A percentile compares a stretch with the other conserved stretches of the same genome.
These are phyloP conservation scores for Drosophila yakuba DNA, from an alignment of 1,140 invertebrate genomes.

Conservation along the genomic window DNA sequence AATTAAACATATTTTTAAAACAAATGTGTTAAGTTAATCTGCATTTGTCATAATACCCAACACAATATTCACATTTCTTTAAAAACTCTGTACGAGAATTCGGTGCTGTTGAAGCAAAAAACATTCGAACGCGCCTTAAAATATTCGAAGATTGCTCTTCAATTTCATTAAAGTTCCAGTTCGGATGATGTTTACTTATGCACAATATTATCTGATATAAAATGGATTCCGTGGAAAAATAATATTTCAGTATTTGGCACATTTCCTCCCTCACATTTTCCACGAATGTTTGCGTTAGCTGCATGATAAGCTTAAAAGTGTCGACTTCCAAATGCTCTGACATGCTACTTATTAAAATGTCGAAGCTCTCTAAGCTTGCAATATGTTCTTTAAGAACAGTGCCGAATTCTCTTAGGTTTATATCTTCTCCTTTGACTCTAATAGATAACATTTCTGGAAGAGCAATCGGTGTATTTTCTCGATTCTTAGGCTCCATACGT, in stretches of 20 bases:
- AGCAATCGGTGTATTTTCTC: background rate
- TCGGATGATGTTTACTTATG: slow-evolving; percentile 3
- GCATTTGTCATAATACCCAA: slow-evolving; percentile 4
- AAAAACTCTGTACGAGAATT: background rate
- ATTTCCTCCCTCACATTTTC: slow-evolving; percentile 8
- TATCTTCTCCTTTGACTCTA: background rate
- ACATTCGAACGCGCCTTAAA: slow-evolving; percentile 14
- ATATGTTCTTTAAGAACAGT: slow-evolving; percentile 1
- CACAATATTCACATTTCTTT: slow-evolving; percentile 11
- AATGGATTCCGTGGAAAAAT: slow-evolving; percentile 15
- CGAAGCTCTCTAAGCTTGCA: background rate
- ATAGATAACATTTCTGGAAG: background rate
- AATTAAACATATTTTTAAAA: too few species aligned
- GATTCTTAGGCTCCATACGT: background rate
- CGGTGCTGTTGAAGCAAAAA: background rate
- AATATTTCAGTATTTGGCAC: slow-evolving; percentile 3
- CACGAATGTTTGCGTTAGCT: slow-evolving; percentile 8
- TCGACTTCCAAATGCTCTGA: slow-evolving; percentile 3
- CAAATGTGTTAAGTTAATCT: background rate
- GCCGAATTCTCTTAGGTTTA: slow-evolving; percentile 1
- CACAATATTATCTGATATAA: slow-evolving; percentile 13
- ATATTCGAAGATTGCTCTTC: slow-evolving; percentile 12
- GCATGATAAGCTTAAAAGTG: background rate
- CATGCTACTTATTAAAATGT: slow-evolving; percentile 5
- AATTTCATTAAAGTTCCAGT: slow-evolving; percentile 1